Percentiles rank a stretch among this genome's conserved stretches.
phyloP scores from a whole-genome alignment of 2,113 vertebrate genomes.

The Coreoperca whiteheadi region DNA sequence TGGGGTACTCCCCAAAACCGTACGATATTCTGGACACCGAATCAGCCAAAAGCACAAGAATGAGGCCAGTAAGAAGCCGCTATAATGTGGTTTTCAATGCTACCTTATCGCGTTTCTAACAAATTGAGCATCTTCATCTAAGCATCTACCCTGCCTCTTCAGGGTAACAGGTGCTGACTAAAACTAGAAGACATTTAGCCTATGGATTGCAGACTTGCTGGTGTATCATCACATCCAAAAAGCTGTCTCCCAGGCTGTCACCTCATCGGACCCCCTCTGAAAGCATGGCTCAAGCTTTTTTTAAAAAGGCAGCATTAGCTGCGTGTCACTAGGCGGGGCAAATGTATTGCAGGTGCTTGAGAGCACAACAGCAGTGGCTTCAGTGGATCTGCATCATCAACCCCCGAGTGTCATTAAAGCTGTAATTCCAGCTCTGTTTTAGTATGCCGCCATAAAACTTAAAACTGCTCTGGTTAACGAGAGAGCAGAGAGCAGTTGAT shows the following conservation, averaged over 20 bases:
- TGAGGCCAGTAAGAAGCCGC: neutral
- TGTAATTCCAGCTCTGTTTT: neutral
- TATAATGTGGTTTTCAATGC: neutral
- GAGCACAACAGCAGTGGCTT: neutral
- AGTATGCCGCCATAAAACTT: neutral
- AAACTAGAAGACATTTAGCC: slow-evolving; percentile 2
- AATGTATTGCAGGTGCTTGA: slow-evolving; percentile 31
- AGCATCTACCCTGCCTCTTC: too few relatives aligned
- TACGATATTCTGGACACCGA: too few relatives aligned
- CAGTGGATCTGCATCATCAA: neutral
- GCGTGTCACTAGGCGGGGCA: neutral
- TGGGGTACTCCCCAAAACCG: too few relatives aligned
- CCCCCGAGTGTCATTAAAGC: neutral
- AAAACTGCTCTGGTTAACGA: slow-evolving; percentile 2
- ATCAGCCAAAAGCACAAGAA: too few relatives aligned
- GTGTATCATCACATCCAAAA: neutral
- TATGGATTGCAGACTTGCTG: neutral
- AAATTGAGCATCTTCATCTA: slow-evolving; percentile 17
- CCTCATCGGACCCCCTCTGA: neutral
- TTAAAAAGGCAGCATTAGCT: slow-evolving; percentile 29
- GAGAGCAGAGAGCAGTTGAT: slow-evolving; percentile 13
- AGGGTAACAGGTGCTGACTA: slow-evolving; percentile 21
- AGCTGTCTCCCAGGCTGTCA: slow-evolving; percentile 10
- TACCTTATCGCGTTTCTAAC: neutral
- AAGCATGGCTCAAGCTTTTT: slow-evolving; percentile 46